These are phyloP conservation scores for Laupala kohalensis DNA, from an alignment of 1,140 invertebrate species.

Conservation along the genomic window DNA sequence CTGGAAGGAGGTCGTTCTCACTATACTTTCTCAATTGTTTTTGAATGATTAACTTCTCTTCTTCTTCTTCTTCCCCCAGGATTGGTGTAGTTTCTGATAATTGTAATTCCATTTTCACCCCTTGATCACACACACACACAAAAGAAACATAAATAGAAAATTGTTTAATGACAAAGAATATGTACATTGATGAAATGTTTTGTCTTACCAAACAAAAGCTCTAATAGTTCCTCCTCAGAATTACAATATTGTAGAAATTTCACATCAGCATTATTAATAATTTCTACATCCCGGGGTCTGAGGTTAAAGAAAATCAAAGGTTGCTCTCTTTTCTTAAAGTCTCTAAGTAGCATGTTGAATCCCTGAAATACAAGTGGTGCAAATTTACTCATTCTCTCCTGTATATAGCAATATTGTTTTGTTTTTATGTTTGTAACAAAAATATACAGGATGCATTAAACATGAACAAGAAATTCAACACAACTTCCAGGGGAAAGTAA, in stretches of 20 bases:
- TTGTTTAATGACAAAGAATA: conserved; percentile 6
- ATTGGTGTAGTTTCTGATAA: background rate
- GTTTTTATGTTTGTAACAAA: no score
- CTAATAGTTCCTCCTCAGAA: conserved; percentile 6
- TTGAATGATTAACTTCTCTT: background rate
- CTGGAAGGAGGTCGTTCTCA: no score
- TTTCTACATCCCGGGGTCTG: conserved; percentile 12
- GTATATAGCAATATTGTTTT: no score
- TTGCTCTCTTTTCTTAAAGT: conserved; percentile 25
- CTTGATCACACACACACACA: conserved; percentile 2
- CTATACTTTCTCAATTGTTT: background rate
- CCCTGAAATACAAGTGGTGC: conserved; percentile 23
- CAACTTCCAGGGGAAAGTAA: no score
- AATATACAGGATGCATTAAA: no score
- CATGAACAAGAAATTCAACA: no score
- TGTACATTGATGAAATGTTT: conserved; percentile 11
- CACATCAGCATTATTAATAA: conserved; percentile 1
- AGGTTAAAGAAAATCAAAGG: conserved; percentile 28
- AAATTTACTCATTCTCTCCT: no score
- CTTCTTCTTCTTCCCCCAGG: background rate
- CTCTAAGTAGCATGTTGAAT: conserved; percentile 25
- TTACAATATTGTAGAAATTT: background rate
- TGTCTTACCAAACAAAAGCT: conserved; percentile 9
- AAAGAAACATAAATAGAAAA: background rate
- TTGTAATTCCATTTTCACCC: conserved; percentile 2